Evolutionary conservation across 2,797 vertebrate species (phyloP).

Genomic region (Dipus sagitta): DNA sequence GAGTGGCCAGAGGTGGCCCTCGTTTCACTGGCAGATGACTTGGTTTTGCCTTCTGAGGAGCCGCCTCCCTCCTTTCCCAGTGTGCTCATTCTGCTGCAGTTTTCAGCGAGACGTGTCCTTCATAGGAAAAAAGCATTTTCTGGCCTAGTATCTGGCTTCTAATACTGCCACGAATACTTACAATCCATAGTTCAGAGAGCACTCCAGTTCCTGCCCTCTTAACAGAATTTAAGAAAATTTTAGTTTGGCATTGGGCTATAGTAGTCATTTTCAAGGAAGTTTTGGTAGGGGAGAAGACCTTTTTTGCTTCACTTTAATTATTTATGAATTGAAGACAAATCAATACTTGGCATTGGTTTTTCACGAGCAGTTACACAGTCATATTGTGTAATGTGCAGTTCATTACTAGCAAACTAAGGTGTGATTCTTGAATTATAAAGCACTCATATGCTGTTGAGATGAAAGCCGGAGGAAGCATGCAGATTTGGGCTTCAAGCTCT

Average conservation of each 20-base stretch:
- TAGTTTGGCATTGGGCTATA: slow-evolving; percentile 78
- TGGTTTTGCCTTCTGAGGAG: slow-evolving; percentile 55
- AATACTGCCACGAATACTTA: slow-evolving; percentile 63
- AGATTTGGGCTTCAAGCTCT: slow-evolving; percentile 69
- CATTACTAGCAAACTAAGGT: slow-evolving; percentile 70
- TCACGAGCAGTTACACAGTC: slow-evolving; percentile 28
- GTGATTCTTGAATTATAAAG: slow-evolving; percentile 74
- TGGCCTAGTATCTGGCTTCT: slow-evolving; percentile 74
- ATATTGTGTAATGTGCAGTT: slow-evolving; percentile 38
- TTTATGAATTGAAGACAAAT: slow-evolving; percentile 74
- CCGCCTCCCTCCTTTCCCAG: slow-evolving; percentile 67
- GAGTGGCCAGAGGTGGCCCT: slow-evolving; percentile 73
- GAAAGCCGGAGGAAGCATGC: slow-evolving; percentile 58
- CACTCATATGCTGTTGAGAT: slow-evolving; percentile 62
- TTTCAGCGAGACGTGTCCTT: slow-evolving; percentile 72
- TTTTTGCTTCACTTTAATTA: slow-evolving; percentile 75
- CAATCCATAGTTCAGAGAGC: slow-evolving; percentile 73
- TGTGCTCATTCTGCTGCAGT: slow-evolving; percentile 69
- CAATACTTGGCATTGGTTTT: slow-evolving; percentile 56
- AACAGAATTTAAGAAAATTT: slow-evolving; percentile 72
- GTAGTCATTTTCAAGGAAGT: slow-evolving; percentile 78
- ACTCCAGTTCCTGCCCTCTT: slow-evolving; percentile 65
- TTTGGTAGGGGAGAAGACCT: slow-evolving; percentile 83
- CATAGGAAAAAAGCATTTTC: slow-evolving; percentile 71
- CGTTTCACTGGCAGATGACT: slow-evolving; percentile 64